phyloP scores from a whole-genome alignment of 2,888 invertebrate species.

The Synergus umbraculus region DNA sequence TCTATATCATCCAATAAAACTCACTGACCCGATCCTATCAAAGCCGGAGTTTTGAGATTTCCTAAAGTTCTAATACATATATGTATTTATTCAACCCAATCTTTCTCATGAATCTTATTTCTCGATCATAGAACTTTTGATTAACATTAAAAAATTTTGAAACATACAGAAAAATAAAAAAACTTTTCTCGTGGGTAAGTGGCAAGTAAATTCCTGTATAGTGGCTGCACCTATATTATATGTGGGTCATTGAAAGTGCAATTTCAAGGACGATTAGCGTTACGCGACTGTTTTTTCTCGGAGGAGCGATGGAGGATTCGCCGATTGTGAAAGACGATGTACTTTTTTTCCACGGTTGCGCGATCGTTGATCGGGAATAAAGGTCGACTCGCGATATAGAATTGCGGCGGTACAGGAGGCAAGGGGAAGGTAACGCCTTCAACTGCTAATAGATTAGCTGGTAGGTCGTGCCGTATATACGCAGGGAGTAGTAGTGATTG shows the following conservation, averaged over 20 bases:
- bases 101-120: too few relatives aligned
- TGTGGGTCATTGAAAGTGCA: slow-evolving; percentile 39
- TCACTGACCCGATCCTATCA: too few relatives aligned
- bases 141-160: too few relatives aligned
- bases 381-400: slow-evolving; percentile 57
- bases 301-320: slow-evolving; percentile 27
- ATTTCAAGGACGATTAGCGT: slow-evolving; percentile 37
- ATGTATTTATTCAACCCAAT: too few relatives aligned
- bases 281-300: slow-evolving; percentile 22
- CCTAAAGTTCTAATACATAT: too few relatives aligned
- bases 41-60: too few relatives aligned
- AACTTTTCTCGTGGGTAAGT: background rate
- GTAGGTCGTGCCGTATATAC: slow-evolving; percentile 56
- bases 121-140: too few relatives aligned
- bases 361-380: slow-evolving; percentile 55
- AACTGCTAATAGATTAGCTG: slow-evolving; percentile 63
- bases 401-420: slow-evolving; percentile 55
- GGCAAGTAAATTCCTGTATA: background rate
- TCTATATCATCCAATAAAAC: too few relatives aligned
- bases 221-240: slow-evolving; percentile 31
- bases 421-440: slow-evolving; percentile 63
- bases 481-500: slow-evolving; percentile 59
- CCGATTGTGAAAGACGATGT: slow-evolving; percentile 40
- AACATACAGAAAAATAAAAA: too few relatives aligned
- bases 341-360: slow-evolving; percentile 49